Evolutionary conservation across 2,888 invertebrate genomes (phyloP).

Genomic region (Mellilla xanthometata): DNA sequence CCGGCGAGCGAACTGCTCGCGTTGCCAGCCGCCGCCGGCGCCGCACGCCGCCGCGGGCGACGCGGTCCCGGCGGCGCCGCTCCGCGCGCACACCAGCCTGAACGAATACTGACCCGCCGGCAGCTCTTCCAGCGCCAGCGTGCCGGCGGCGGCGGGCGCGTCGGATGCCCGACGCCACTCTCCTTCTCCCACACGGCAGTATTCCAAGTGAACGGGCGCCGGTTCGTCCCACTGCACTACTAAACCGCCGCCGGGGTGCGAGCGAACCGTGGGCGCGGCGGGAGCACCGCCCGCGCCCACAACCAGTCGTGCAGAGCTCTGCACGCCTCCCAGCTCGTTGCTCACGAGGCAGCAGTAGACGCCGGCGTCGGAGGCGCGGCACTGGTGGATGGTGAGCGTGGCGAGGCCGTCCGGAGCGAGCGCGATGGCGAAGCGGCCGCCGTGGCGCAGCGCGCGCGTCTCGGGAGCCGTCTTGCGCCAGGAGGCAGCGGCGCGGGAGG

Average conservation of each 20-base stretch:
- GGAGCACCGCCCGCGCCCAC: constrained; percentile 78
- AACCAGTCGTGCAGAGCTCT: constrained; percentile 83
- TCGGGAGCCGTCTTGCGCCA: constrained; percentile 85
- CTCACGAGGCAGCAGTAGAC: constrained; percentile 87
- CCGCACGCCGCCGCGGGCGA: constrained; percentile 82
- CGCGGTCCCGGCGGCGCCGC: constrained; percentile 83
- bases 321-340: constrained; percentile 86
- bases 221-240: constrained; percentile 82
- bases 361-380: constrained; percentile 86
- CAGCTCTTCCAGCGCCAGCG: constrained; percentile 78
- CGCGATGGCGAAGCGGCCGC: constrained; percentile 77
- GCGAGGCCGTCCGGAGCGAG: constrained; percentile 82
- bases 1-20: constrained; percentile 84
- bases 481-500: constrained; percentile 73
- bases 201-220: constrained; percentile 67
- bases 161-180: constrained; percentile 81
- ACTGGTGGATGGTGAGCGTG: constrained; percentile 84
- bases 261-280: constrained; percentile 78
- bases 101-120: constrained; percentile 88
- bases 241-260: constrained; percentile 81
- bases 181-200: constrained; percentile 82
- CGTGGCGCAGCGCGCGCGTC: constrained; percentile 78
- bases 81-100: constrained; percentile 82
- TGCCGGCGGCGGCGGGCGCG: constrained; percentile 64
- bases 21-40: constrained; percentile 85